Conservation (phyloP, 2,113 vertebrate species). For the Heterochromis multidens region DNA sequence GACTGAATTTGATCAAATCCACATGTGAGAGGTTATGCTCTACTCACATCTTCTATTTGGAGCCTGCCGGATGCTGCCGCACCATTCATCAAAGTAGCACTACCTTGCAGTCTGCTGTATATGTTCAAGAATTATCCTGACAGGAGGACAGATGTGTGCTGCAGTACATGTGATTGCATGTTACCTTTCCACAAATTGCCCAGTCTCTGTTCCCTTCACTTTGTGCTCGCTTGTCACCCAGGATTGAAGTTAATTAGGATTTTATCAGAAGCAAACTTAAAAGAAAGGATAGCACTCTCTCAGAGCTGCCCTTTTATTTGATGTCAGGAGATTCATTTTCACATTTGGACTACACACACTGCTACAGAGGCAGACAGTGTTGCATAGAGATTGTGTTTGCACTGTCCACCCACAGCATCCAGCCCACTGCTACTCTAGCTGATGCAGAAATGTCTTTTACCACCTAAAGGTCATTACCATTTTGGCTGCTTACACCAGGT, state of each 20-base stretch:
- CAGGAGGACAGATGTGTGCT: not conserved
- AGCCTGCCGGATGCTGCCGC: not conserved
- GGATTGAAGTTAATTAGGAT: slow-evolving; percentile 64
- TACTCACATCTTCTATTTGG: not conserved
- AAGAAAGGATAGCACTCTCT: slow-evolving; percentile 37
- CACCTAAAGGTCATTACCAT: not conserved
- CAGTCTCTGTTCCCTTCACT: not conserved
- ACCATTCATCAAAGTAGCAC: not conserved
- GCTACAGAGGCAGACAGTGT: not conserved
- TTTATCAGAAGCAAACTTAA: slow-evolving; percentile 57
- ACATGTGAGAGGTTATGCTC: not conserved
- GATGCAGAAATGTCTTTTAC: slow-evolving; percentile 1
- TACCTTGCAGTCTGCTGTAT: not conserved
- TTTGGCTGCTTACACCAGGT: not conserved
- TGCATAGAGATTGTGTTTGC: slow-evolving; percentile 4
- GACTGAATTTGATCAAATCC: slow-evolving; percentile 20
- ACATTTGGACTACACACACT: not conserved
- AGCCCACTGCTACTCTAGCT: not conserved
- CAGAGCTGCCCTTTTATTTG: slow-evolving; percentile 49
- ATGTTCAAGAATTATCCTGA: not conserved
- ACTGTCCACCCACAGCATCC: not conserved
- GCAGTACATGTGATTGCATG: not conserved
- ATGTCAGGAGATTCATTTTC: slow-evolving; percentile 36
- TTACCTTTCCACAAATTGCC: not conserved
- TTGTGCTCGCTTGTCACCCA: slow-evolving; percentile 1